Evolutionary conservation across 2,888 invertebrate species (phyloP).

Genomic region (Drosophila macrospina): DNA sequence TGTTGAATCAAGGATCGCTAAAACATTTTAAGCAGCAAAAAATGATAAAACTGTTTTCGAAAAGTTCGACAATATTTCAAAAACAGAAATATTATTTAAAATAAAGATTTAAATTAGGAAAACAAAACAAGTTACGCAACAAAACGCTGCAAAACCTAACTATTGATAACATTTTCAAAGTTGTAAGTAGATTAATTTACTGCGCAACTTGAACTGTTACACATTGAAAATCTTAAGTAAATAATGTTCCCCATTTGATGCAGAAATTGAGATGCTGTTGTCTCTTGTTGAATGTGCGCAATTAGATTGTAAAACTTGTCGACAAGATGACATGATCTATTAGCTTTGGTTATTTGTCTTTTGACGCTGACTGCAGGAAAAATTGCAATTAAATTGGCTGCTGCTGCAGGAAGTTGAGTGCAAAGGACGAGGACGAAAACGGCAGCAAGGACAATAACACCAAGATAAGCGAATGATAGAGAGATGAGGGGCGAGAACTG

Average conservation of each 20-base stretch:
- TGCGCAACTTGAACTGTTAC: background rate
- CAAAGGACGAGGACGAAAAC: constrained; percentile 48
- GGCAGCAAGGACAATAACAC: constrained; percentile 33
- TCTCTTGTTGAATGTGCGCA: constrained; percentile 62
- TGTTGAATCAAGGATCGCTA: accelerated
- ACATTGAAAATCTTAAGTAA: background rate
- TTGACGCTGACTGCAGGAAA: constrained; percentile 55
- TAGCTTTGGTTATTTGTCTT: constrained; percentile 77
- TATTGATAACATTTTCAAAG: background rate
- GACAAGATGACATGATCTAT: constrained; percentile 80
- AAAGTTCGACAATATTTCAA: background rate
- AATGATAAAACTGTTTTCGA: constrained; percentile 1
- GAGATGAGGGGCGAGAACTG: constrained; percentile 22
- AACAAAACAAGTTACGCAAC: too few species aligned
- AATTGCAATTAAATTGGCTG: constrained; percentile 75
- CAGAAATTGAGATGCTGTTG: constrained; percentile 43
- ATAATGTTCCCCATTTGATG: background rate
- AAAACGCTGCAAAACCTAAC: background rate
- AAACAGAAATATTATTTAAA: background rate
- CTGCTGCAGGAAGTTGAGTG: constrained; percentile 44
- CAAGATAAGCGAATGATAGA: background rate
- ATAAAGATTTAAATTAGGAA: background rate
- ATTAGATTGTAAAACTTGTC: constrained; percentile 76
- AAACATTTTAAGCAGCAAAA: constrained; percentile 7
- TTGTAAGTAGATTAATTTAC: too few species aligned